These are phyloP conservation scores for Cynocephalus volans DNA, from an alignment of 2,113 vertebrate species.

Conservation along the genomic window DNA sequence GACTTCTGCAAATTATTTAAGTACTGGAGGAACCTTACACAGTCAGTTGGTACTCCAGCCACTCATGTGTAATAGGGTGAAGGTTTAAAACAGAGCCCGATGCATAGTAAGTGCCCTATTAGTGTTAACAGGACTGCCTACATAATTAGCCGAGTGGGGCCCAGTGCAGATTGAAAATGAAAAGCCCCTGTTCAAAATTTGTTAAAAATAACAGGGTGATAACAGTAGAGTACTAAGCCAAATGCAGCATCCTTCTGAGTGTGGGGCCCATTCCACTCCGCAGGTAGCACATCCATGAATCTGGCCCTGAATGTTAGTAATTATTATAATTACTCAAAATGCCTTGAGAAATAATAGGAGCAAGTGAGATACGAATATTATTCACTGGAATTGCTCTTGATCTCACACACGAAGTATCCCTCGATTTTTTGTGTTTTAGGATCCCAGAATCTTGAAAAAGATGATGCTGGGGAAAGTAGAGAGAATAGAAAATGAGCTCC, in stretches of 20 bases:
- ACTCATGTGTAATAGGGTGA: not conserved
- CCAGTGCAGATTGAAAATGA: not conserved
- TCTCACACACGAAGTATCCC: not conserved
- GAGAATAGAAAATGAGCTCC: not conserved
- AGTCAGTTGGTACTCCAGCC: not conserved
- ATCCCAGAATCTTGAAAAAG: not conserved
- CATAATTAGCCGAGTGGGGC: not conserved
- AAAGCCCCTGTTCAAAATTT: not conserved
- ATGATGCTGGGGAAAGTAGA: not conserved
- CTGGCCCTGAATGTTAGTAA: not conserved
- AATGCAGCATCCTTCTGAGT: not conserved
- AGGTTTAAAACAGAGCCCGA: constrained; percentile 10
- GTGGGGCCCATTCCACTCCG: rapidly evolving
- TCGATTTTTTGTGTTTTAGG: not conserved
- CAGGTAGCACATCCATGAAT: not conserved
- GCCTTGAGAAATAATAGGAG: not conserved
- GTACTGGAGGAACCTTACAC: not conserved
- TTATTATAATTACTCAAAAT: not conserved
- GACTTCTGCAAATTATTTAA: not conserved
- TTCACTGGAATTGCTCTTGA: not conserved
- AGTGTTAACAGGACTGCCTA: not conserved
- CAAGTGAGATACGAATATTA: not conserved
- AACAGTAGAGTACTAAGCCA: not conserved
- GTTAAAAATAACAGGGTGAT: not conserved
- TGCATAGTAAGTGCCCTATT: not conserved